A percentile compares a stretch with the other conserved stretches of the same genome.
Evolutionary conservation across 2,113 vertebrate genomes (phyloP).

Genomic region (Sinocyclocheilus grahami): DNA sequence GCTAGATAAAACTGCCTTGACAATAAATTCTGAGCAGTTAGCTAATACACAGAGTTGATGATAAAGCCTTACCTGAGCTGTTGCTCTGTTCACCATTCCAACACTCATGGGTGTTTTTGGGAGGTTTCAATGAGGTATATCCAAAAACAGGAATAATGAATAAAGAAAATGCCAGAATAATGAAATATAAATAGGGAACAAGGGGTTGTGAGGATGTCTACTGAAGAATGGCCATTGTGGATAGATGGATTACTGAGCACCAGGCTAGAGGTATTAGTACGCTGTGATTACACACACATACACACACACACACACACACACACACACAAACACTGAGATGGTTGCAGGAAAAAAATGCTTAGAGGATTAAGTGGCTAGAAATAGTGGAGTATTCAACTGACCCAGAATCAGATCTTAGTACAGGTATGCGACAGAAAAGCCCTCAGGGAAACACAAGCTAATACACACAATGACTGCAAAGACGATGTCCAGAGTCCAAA

Average conservation of each 20-base stretch:
- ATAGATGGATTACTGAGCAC: constrained; percentile 71
- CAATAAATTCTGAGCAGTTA: background rate
- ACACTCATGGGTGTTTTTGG: constrained; percentile 63
- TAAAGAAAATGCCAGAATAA: background rate
- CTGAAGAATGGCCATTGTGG: constrained; percentile 46
- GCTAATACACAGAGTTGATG: background rate
- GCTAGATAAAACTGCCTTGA: background rate
- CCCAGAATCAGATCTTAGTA: constrained; percentile 67
- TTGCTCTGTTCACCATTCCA: constrained; percentile 67
- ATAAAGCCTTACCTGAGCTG: constrained; percentile 70
- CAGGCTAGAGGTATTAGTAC: constrained; percentile 73
- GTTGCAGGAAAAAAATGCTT: constrained; percentile 43
- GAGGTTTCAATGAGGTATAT: constrained; percentile 41
- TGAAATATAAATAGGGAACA: constrained; percentile 5
- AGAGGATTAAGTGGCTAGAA: constrained; percentile 73
- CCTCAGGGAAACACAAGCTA: constrained; percentile 35
- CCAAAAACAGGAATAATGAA: constrained; percentile 37
- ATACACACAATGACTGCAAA: background rate
- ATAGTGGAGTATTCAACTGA: constrained; percentile 73
- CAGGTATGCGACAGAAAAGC: constrained; percentile 49
- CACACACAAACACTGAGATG: constrained; percentile 50
- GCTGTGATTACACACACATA: constrained; percentile 56
- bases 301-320: constrained; percentile 56
- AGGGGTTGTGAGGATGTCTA: constrained; percentile 33
- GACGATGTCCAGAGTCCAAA: background rate